A percentile compares a stretch with the other conserved stretches of the same genome.
These are phyloP conservation scores for Carapus acus DNA, from an alignment of 2,797 vertebrate genomes.

Conservation along the genomic window DNA sequence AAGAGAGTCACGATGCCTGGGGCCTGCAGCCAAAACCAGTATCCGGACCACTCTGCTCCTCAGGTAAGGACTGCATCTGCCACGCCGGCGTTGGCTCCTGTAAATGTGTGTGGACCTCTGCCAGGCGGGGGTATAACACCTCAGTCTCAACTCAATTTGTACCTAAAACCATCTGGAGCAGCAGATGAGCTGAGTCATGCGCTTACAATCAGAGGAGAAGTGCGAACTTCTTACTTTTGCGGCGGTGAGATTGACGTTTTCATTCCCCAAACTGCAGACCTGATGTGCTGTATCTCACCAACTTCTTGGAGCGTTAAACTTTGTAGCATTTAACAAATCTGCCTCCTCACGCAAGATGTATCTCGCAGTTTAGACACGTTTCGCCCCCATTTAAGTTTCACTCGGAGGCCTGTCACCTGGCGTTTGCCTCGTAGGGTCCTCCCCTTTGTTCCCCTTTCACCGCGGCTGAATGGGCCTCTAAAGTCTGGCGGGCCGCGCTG, in stretches of 20 bases:
- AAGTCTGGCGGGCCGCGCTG: slow-evolving; percentile 30
- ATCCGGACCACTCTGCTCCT: slow-evolving; percentile 30
- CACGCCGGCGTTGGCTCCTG: background rate
- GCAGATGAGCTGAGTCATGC: too few species aligned
- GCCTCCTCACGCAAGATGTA: background rate
- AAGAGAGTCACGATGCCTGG: slow-evolving; percentile 52
- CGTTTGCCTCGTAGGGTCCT: background rate
- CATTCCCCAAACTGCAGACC: too few species aligned
- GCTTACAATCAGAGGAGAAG: background rate
- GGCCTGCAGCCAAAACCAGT: slow-evolving; percentile 23
- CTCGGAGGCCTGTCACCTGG: background rate
- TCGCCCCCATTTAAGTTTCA: background rate
- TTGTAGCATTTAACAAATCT: too few species aligned
- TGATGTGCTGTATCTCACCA: too few species aligned
- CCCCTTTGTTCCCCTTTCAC: slow-evolving; percentile 22
- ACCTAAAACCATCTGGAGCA: too few species aligned
- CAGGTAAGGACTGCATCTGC: slow-evolving; percentile 55
- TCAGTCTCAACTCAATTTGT: background rate
- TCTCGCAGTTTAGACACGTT: background rate
- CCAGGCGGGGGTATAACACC: background rate
- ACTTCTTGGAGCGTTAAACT: too few species aligned
- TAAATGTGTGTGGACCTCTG: background rate
- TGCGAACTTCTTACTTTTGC: too few species aligned
- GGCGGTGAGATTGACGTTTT: too few species aligned
- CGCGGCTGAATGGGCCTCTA: slow-evolving; percentile 24